Evolutionary conservation across 2,888 invertebrate species (phyloP).

Genomic region (Linyphia triangularis): DNA sequence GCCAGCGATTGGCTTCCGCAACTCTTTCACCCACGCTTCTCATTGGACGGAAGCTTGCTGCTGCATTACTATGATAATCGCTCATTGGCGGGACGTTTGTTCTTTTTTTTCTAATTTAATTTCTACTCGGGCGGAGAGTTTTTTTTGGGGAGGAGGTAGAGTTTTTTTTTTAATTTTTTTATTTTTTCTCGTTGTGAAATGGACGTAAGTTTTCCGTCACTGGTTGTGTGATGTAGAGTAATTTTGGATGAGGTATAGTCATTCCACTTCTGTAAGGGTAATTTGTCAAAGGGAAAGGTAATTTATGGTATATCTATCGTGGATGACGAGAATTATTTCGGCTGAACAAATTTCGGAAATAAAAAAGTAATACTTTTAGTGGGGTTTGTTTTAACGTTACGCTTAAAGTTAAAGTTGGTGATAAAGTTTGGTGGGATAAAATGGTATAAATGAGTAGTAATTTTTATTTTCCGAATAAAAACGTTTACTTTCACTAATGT

Average conservation of each 20-base stretch:
- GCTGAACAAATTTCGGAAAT: too few species aligned
- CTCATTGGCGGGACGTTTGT: constrained; percentile 61
- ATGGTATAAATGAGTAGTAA: too few species aligned
- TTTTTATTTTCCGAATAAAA: too few species aligned
- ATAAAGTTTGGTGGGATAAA: too few species aligned
- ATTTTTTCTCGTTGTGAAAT: not conserved
- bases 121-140: not conserved
- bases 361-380: too few species aligned
- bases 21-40: constrained; percentile 66
- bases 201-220: not conserved
- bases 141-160: constrained; percentile 21
- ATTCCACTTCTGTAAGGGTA: constrained; percentile 18
- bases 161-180: not conserved
- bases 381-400: too few species aligned
- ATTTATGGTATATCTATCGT: constrained; percentile 27
- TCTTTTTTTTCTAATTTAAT: constrained; percentile 26
- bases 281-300: constrained; percentile 16
- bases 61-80: constrained; percentile 43
- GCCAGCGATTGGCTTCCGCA: constrained; percentile 65
- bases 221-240: not conserved
- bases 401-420: too few species aligned
- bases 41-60: constrained; percentile 44
- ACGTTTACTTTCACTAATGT: too few species aligned
- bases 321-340: not conserved
- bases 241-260: constrained; percentile 19